Percentiles rank a stretch among this genome's conserved stretches.
These are phyloP conservation scores for Manduca sexta DNA, from an alignment of 1,140 invertebrate species.

Conservation along the genomic window DNA sequence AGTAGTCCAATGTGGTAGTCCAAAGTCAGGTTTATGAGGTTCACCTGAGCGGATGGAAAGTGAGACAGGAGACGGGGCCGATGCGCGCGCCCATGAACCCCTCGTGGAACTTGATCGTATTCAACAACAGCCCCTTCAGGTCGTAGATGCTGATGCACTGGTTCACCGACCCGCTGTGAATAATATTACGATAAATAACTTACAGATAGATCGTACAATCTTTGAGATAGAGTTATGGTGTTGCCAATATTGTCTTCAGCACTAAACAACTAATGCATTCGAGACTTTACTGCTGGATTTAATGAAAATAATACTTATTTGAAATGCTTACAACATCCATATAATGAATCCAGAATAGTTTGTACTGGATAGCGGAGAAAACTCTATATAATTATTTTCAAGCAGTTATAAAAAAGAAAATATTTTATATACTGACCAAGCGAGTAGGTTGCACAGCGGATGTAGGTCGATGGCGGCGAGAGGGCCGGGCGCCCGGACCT, in stretches of 20 bases:
- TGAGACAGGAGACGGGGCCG: constrained; percentile 87
- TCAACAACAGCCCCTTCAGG: constrained; percentile 79
- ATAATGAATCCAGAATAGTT: no score
- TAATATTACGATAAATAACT: neutral
- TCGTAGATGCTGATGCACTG: constrained; percentile 88
- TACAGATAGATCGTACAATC: neutral
- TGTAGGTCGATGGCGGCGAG: constrained; percentile 90
- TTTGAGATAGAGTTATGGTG: no score
- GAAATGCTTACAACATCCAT: no score
- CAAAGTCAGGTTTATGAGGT: no score
- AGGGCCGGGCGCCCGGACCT: constrained; percentile 77
- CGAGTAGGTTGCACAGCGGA: constrained; percentile 83
- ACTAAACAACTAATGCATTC: no score
- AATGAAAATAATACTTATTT: no score
- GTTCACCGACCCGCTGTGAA: constrained; percentile 84
- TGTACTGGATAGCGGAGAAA: no score
- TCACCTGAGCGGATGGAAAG: constrained; percentile 87
- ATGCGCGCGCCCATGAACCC: constrained; percentile 93
- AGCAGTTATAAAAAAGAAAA: no score
- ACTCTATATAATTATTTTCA: no score
- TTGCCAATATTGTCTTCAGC: no score
- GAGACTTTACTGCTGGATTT: no score
- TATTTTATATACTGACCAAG: constrained; percentile 78
- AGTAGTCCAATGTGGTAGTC: no score
- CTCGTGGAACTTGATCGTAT: constrained; percentile 89